Conservation (phyloP, 1,140 invertebrate genomes). For the Rhizoglyphus robini region DNA sequence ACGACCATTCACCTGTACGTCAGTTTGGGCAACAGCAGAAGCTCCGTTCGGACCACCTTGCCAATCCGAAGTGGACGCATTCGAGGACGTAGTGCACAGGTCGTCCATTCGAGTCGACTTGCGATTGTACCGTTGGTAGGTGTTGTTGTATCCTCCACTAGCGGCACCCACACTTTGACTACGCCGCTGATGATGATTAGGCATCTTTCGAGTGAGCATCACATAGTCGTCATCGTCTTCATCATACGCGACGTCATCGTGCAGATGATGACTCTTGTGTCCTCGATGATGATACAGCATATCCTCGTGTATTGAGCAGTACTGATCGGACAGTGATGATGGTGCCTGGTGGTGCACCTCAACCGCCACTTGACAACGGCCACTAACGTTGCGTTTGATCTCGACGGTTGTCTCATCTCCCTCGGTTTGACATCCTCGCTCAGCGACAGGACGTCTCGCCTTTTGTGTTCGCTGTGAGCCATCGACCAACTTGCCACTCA, state of each 20-base stretch:
- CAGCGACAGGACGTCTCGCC: background rate
- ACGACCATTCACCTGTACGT: no score
- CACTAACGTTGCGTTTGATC: background rate
- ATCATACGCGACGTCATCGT: background rate
- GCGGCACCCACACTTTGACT: no score
- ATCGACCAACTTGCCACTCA: background rate
- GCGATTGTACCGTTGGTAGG: background rate
- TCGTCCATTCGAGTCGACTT: background rate
- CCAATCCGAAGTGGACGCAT: no score
- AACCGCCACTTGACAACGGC: background rate
- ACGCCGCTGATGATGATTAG: no score
- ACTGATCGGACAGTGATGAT: background rate
- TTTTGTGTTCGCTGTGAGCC: background rate
- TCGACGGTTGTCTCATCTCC: background rate
- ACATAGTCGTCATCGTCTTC: conserved; percentile 2
- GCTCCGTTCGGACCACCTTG: no score
- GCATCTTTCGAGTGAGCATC: conserved; percentile 8
- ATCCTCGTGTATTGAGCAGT: background rate
- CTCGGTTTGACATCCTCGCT: conserved; percentile 10
- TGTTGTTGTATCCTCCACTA: background rate
- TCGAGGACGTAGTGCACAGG: no score
- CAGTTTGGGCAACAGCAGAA: no score
- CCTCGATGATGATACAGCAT: no score
- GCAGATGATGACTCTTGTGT: background rate
- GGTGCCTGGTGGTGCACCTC: background rate